phyloP scores from a whole-genome alignment of 2,888 invertebrate genomes.

The Falcaria lacertinaria region DNA sequence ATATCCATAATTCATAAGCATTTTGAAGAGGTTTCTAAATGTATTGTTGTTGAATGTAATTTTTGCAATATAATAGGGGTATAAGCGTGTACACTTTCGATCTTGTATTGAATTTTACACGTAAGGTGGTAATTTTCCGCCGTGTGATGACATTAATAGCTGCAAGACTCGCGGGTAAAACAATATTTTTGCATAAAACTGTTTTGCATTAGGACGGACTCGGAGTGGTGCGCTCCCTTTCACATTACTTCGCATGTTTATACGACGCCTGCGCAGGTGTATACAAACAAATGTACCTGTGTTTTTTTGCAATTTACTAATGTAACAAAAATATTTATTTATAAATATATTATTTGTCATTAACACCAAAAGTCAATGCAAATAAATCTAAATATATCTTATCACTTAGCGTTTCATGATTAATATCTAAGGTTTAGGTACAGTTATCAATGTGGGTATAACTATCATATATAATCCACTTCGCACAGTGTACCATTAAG shows the following conservation, averaged over 20 bases:
- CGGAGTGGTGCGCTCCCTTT: constrained; percentile 30
- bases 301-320: constrained; percentile 10
- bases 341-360: too few species aligned
- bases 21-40: constrained; percentile 46
- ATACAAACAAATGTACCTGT: constrained; percentile 3
- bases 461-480: constrained; percentile 4
- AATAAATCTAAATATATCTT: constrained; percentile 15
- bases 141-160: constrained; percentile 68
- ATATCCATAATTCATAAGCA: constrained; percentile 61
- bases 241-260: constrained; percentile 49
- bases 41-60: constrained; percentile 46
- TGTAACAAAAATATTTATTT: constrained; percentile 15
- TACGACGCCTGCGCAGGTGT: constrained; percentile 38
- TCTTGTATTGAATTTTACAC: constrained; percentile 67
- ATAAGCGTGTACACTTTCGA: constrained; percentile 54
- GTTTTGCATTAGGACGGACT: constrained; percentile 47
- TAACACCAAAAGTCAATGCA: constrained; percentile 11
- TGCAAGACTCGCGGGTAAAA: constrained; percentile 42
- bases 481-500: constrained; percentile 5
- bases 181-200: constrained; percentile 59
- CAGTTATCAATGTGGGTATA: constrained; percentile 10
- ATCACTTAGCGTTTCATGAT: constrained; percentile 20
- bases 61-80: constrained; percentile 47
- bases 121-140: constrained; percentile 73
- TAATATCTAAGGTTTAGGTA: constrained; percentile 10